Evolutionary conservation across 2,888 invertebrate species (phyloP), one percentile per base, ranked within the genome.

Genomic region (Folsomia candida): DNA sequence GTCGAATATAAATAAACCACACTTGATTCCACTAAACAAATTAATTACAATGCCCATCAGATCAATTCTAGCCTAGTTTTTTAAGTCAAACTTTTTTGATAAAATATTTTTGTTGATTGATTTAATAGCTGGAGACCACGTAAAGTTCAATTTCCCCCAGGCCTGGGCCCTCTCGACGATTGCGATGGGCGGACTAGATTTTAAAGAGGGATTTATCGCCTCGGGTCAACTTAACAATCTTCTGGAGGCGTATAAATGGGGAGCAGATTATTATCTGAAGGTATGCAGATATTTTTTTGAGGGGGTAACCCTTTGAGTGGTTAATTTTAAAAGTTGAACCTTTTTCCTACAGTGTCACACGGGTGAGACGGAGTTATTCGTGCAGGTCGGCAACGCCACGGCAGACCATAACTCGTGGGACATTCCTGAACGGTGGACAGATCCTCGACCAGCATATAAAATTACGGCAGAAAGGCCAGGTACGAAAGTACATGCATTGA

Each of bases 361-460:
- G 2, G 25, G 71, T 63, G 84, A 85, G 11, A 82, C 83, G 72
- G 86, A 85, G 67, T 82, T 87, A 58, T 87, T 87, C 78, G 87
- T 86, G 0, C 87, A 87, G 83, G 87, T 87, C n/a, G 86, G 87
- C 1, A 85, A 87, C 79, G 88, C 88, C 68, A 81, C 82, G 18
- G 80, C 84, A n/a, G 88, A 88, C 79, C 88, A 88, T 78, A 81
- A 82, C 1, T 87, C 84, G 80, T 88, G 88, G 88, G 87, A 87
- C 1, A 14, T 61, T 18, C 29, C 68, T 4, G 68, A 68, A 54
- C 54, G 62, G 3, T 68, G 68, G 68, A 22, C 47, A 47, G 62
- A 57, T 18, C 28, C 54, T 14, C 14, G 69, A 18, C 69, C 69
- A 1, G 28, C 69, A 1, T 69, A 57, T 20, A 28, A 37, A 62